Percentiles rank a stretch among this genome's conserved stretches.
Conservation (phyloP, 2,113 vertebrate species). For the Sturnira hondurensis region DNA sequence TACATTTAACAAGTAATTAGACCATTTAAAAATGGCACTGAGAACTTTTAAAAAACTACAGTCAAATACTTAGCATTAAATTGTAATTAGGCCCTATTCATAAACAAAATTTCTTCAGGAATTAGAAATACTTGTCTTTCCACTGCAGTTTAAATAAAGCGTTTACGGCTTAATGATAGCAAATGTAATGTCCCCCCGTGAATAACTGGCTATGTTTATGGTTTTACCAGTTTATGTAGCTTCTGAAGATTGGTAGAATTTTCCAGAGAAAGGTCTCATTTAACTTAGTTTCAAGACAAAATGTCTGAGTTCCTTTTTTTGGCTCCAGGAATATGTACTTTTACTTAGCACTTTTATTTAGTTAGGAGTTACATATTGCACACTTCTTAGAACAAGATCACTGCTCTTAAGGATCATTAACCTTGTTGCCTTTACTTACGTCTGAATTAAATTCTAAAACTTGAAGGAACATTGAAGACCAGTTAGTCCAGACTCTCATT, state of each 20-base stretch:
- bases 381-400: neutral
- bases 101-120: neutral
- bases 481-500: neutral
- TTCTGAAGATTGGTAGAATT: neutral
- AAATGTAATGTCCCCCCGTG: neutral
- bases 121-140: neutral
- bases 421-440: neutral
- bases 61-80: neutral
- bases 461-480: neutral
- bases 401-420: neutral
- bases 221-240: neutral
- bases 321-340: neutral
- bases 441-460: neutral
- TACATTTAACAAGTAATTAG: neutral
- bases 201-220: neutral
- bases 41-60: neutral
- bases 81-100: neutral
- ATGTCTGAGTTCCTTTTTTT: neutral
- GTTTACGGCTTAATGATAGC: neutral
- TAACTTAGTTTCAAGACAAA: slow-evolving; percentile 22
- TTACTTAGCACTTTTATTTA: neutral
- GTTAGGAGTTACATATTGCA: neutral
- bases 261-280: neutral
- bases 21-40: neutral
- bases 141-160: neutral